These are phyloP conservation scores for Melitaea cinxia DNA, from an alignment of 1,140 invertebrate species.

Conservation along the genomic window DNA sequence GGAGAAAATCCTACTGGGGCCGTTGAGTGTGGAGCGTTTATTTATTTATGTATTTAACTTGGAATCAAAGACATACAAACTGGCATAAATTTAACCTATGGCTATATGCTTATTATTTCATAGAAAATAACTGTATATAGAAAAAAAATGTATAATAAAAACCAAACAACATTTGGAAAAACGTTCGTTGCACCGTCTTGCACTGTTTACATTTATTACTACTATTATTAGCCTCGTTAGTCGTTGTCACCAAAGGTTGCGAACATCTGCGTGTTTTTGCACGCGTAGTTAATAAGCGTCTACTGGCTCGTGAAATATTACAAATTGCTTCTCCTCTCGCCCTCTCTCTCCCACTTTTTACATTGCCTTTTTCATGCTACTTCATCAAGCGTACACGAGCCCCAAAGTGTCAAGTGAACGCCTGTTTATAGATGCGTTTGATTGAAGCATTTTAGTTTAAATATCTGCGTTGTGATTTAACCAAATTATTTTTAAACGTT, in stretches of 20 bases:
- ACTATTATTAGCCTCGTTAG: constrained; percentile 22
- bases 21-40: no score
- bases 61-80: no score
- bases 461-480: background rate
- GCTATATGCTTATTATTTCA: no score
- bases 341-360: constrained; percentile 60
- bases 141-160: no score
- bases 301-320: constrained; percentile 81
- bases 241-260: constrained; percentile 48
- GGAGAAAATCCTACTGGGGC: no score
- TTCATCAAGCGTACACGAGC: constrained; percentile 55
- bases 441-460: constrained; percentile 33
- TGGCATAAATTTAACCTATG: no score
- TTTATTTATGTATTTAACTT: no score
- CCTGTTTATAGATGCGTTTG: constrained; percentile 44
- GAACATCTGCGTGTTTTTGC: constrained; percentile 62
- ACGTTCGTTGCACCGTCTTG: background rate
- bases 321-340: constrained; percentile 74
- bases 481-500: background rate
- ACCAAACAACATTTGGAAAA: background rate
- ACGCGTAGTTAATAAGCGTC: constrained; percentile 78
- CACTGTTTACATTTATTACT: constrained; percentile 4
- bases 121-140: no score
- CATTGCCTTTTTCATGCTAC: constrained; percentile 63
- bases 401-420: constrained; percentile 60